Percentiles rank a stretch among this genome's conserved stretches.
phyloP scores from a whole-genome alignment of 2,797 vertebrate genomes.

The Enteromius unitaeniatus region DNA sequence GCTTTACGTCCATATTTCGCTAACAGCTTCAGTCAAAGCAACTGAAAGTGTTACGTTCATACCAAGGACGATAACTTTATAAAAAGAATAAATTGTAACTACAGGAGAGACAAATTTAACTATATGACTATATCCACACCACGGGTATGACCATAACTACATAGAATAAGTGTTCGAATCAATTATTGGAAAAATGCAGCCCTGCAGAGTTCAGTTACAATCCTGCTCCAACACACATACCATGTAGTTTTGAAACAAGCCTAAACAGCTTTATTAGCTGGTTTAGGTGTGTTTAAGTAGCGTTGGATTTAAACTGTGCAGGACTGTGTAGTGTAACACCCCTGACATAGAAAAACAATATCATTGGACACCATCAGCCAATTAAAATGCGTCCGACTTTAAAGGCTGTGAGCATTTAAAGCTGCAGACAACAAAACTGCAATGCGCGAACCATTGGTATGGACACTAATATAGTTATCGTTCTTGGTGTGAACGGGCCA shows the following conservation, averaged over 20 bases:
- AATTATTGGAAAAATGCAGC: neutral
- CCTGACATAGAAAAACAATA: neutral
- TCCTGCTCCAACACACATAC: neutral
- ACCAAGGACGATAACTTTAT: slow-evolving; percentile 22
- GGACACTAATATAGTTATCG: neutral
- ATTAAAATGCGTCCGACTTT: neutral
- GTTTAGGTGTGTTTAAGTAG: neutral
- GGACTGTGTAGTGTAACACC: neutral
- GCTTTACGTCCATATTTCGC: slow-evolving; percentile 21
- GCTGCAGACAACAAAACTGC: neutral
- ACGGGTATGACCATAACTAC: neutral
- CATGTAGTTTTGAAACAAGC: neutral
- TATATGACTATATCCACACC: neutral
- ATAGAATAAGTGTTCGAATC: neutral
- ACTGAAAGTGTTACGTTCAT: slow-evolving; percentile 22
- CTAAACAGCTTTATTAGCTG: neutral
- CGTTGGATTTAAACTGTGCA: neutral
- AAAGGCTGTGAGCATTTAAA: neutral
- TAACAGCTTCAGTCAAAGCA: slow-evolving; percentile 39
- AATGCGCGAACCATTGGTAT: neutral
- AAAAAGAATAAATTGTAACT: neutral
- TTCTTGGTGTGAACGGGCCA: slow-evolving; percentile 19
- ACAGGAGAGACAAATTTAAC: neutral
- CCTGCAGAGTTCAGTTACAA: neutral
- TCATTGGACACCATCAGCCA: neutral